Conservation (phyloP, 2,888 invertebrate genomes). For the Scaptomyza reducta region DNA sequence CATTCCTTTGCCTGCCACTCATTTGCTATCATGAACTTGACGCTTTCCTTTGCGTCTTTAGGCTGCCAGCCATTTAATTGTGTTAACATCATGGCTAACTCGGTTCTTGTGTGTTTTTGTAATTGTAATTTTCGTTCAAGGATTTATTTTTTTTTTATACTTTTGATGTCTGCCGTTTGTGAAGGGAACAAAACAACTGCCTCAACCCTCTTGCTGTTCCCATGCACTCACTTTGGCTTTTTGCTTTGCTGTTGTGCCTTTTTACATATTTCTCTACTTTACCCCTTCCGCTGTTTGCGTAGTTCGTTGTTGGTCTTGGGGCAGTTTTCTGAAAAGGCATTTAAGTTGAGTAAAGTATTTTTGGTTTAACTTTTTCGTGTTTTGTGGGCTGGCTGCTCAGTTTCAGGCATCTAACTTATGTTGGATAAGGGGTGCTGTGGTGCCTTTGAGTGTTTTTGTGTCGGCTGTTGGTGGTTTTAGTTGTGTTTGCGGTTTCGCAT, state of each 20-base stretch:
- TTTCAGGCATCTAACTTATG: not conserved
- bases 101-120: constrained; percentile 10
- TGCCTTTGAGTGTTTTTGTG: constrained; percentile 28
- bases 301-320: constrained; percentile 10
- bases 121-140: too few species aligned
- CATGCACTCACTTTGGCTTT: constrained; percentile 18
- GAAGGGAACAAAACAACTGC: constrained; percentile 5
- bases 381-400: constrained; percentile 16
- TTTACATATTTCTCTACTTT: constrained; percentile 48
- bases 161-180: constrained; percentile 44
- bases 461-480: constrained; percentile 29
- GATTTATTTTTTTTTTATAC: constrained; percentile 22
- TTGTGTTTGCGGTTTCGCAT: constrained; percentile 73
- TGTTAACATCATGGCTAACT: constrained; percentile 63
- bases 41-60: not conserved
- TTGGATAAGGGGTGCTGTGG: not conserved
- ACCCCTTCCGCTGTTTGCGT: constrained; percentile 38
- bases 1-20: constrained; percentile 19
- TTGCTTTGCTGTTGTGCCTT: constrained; percentile 18
- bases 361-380: constrained; percentile 59
- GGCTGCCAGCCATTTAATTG: constrained; percentile 60
- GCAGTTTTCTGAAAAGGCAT: constrained; percentile 52
- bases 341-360: constrained; percentile 65
- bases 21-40: not conserved
- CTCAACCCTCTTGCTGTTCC: not conserved